A percentile compares a stretch with the other conserved stretches of the same genome.
These are phyloP conservation scores for Petrocephalus microphthalmus DNA, from an alignment of 2,113 vertebrate species.

Conservation along the genomic window DNA sequence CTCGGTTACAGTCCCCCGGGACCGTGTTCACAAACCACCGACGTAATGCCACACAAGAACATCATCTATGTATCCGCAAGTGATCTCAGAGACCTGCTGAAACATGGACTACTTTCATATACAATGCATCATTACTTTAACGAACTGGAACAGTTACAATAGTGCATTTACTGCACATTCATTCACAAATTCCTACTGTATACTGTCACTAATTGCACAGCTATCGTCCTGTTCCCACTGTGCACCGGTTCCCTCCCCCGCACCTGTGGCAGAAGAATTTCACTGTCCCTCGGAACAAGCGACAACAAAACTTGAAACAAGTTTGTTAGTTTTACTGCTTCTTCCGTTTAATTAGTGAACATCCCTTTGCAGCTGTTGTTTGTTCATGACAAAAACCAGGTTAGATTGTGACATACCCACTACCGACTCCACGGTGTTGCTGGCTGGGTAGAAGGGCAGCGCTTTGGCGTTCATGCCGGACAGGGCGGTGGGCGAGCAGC, in stretches of 20 bases:
- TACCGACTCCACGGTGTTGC: constrained; percentile 75
- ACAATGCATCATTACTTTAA: not conserved
- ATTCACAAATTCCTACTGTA: not conserved
- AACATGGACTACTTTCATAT: not conserved
- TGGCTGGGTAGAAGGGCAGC: constrained; percentile 69
- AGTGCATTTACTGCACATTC: not conserved
- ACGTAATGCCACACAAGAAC: not conserved
- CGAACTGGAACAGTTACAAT: not conserved
- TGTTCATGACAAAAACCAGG: not conserved
- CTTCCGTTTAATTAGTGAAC: not conserved
- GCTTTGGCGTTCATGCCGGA: constrained; percentile 72
- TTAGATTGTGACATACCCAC: constrained; percentile 63
- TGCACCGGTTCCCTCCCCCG: not conserved
- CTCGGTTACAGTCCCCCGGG: not conserved
- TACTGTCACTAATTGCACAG: not conserved
- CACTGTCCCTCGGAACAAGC: not conserved
- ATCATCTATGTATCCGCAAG: not conserved
- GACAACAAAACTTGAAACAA: not conserved
- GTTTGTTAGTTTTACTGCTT: not conserved
- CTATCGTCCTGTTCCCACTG: not conserved
- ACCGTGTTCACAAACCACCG: not conserved
- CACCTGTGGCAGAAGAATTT: not conserved
- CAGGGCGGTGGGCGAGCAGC: constrained; percentile 75
- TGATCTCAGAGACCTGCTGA: not conserved
- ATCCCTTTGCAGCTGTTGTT: not conserved